phyloP scores from a whole-genome alignment of 2,797 vertebrate genomes.

The Phrynocephalus guinanensis region DNA sequence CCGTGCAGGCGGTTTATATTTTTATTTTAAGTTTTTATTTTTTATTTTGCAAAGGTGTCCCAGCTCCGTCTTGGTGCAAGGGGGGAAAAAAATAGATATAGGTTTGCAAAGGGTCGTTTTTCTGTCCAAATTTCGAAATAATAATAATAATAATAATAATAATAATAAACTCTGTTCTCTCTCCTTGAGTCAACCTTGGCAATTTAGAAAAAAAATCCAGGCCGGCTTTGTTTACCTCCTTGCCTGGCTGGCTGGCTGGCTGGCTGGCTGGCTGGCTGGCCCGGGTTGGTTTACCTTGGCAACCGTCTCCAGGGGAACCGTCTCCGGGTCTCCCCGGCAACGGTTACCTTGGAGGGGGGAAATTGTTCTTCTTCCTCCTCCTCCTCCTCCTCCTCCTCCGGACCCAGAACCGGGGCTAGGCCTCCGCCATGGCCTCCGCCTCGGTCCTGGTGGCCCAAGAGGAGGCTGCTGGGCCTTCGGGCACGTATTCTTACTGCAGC shows the following conservation, averaged over 20 bases:
- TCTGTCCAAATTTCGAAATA: too few relatives aligned
- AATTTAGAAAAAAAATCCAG: too few relatives aligned
- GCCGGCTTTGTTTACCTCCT: not conserved
- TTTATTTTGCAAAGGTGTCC: too few relatives aligned
- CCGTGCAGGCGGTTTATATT: too few relatives aligned
- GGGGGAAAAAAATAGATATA: too few relatives aligned
- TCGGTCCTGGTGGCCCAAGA: slow-evolving; percentile 63
- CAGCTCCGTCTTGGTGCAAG: too few relatives aligned
- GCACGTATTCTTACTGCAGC: slow-evolving; percentile 85
- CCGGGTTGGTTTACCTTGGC: slow-evolving; percentile 56
- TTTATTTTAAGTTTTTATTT: too few relatives aligned
- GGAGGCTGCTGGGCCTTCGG: not conserved
- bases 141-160: too few relatives aligned
- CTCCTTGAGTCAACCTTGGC: too few relatives aligned
- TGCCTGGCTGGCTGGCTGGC: slow-evolving; percentile 8
- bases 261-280: slow-evolving; percentile 29
- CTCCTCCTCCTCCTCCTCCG: too few relatives aligned
- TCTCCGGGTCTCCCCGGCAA: slow-evolving; percentile 49
- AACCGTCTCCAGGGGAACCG: slow-evolving; percentile 63
- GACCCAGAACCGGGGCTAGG: not conserved
- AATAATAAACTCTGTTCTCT: too few relatives aligned
- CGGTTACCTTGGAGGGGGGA: not conserved
- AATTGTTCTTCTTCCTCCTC: not conserved
- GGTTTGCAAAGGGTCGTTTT: too few relatives aligned
- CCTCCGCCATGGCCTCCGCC: slow-evolving; percentile 60